phyloP scores from a whole-genome alignment of 2,113 vertebrate species.

The Glaucidium brasilianum region DNA sequence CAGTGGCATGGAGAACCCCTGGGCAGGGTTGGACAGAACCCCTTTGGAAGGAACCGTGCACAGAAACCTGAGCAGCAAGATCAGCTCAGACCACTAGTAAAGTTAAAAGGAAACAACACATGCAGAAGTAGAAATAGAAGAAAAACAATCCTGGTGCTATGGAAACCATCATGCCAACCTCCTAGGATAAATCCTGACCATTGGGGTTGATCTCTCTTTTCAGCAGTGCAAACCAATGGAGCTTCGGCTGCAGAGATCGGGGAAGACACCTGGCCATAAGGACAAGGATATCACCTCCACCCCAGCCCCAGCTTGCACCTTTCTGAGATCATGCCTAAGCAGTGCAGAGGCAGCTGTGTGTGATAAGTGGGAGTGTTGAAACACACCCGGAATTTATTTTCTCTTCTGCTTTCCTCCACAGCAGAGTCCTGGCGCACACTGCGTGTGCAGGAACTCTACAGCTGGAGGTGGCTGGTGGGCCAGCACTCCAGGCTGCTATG shows the following conservation, averaged over 20 bases:
- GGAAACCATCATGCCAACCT: neutral
- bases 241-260: neutral
- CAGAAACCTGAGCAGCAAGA: neutral
- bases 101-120: neutral
- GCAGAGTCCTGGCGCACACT: accelerated
- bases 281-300: neutral
- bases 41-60: neutral
- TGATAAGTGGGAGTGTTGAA: neutral
- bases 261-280: neutral
- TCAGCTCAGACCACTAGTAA: neutral
- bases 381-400: neutral
- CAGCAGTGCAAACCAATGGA: neutral
- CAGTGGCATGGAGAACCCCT: neutral
- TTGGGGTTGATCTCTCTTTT: neutral
- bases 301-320: accelerated
- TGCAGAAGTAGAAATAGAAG: neutral
- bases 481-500: accelerated
- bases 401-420: neutral
- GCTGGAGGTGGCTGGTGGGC: neutral
- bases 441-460: accelerated
- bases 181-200: neutral
- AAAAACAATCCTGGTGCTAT: neutral
- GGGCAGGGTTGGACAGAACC: too few relatives aligned
- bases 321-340: neutral
- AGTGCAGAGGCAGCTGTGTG: neutral